Percentiles rank a stretch among this genome's conserved stretches.
phyloP scores from a whole-genome alignment of 2,113 vertebrate species.

The Crotalus tigris region DNA sequence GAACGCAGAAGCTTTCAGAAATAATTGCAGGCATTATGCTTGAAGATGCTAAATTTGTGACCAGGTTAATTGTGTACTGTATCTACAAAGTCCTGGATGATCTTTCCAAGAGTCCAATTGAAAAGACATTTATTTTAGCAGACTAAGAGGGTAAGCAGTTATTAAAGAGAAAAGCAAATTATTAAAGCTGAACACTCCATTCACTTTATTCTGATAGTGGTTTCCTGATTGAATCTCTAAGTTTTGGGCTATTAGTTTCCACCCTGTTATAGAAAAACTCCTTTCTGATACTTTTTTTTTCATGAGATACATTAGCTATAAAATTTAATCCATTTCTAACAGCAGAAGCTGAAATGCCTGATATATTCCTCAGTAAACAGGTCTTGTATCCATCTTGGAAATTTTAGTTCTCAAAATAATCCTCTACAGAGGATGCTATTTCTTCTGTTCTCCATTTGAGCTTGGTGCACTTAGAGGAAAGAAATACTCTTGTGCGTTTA shows the following conservation, averaged over 20 bases:
- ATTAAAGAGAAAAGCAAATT: neutral
- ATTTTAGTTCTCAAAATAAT: neutral
- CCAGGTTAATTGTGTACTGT: constrained; percentile 24
- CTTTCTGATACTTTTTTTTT: neutral
- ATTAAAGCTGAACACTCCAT: neutral
- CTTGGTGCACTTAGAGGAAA: too few relatives aligned
- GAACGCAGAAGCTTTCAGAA: neutral
- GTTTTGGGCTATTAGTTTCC: neutral
- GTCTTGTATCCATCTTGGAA: neutral
- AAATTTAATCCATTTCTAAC: neutral
- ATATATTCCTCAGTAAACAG: neutral
- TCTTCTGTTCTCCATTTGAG: too few relatives aligned
- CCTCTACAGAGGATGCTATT: too few relatives aligned
- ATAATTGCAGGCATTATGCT: neutral
- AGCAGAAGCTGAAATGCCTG: neutral
- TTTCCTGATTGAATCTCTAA: neutral
- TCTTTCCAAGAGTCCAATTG: neutral
- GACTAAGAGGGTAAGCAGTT: constrained; percentile 11
- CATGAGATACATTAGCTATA: neutral
- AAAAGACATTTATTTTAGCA: neutral
- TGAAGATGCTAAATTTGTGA: constrained; percentile 21
- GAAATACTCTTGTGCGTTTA: too few relatives aligned
- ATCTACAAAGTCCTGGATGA: constrained; percentile 25
- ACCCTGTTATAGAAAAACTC: neutral
- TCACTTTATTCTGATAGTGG: neutral